Base-by-base conservation (phyloP, 2,797 vertebrate genomes). In the Spondyliosoma cantharus region DNA sequence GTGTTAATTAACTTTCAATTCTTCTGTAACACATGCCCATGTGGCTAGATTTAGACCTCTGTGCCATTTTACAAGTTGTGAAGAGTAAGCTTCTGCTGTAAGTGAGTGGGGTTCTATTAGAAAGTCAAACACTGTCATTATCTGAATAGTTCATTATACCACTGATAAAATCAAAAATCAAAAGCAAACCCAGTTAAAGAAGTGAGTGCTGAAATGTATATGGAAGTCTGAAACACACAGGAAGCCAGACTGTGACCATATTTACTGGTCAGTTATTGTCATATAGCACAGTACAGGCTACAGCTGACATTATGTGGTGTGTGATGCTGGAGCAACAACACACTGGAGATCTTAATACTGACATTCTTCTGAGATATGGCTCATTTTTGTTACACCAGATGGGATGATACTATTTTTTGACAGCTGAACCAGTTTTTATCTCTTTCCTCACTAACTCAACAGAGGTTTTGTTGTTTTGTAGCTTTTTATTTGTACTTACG, bases 371-470 rank as follows among this genome's bases (percentile, higher is more conserved):
- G 43, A 70, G 61, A 71, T 24, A 56, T 19, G 8, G 20, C 24
- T 77, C 60, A 32, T 2, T 45, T 13, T 59, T 29, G 3, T 67
- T 27, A n/a, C 43, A 43, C n/a, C 52, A 71, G 57, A 71, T 73
- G 27, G 20, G 58, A 74, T 64, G 16, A 68, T 58, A 3, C 54
- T 66, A 48, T 45, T 75, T 63, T 78, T 29, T 59, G 64, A 71
- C 72, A 67, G 49, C 45, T 69, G 25, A 48, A 72, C 37, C 24
- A 59, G 2, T 27, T 71, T 71, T 62, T 45, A 37, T 59, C 15
- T 68, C 19, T 37, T 59, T 45, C 5, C 15, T 56, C 50, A 32
- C 19, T 14, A 48, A 54, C 7, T 73, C 62, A 58, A 27, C 16
- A 50, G 22, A 43, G 22, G 56, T 57, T 62, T 61, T 49, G 12